Evolutionary conservation across 2,888 invertebrate species (phyloP).

Genomic region (Nycteola revayana): DNA sequence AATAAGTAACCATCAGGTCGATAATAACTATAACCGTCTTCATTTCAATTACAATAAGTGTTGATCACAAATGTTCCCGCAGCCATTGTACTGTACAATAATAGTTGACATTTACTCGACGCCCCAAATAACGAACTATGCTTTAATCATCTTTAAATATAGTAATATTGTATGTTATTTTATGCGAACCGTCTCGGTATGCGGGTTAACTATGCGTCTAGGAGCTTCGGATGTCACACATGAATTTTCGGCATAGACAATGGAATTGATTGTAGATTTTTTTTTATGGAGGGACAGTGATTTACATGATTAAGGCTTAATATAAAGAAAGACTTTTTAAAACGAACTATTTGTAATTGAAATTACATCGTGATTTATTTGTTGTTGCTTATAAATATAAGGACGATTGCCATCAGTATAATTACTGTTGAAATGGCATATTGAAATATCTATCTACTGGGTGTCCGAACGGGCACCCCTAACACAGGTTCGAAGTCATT

Average conservation of each 20-base stretch:
- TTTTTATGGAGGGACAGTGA: no score
- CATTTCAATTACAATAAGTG: constrained; percentile 18
- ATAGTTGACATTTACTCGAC: constrained; percentile 37
- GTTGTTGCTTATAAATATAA: no score
- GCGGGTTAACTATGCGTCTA: constrained; percentile 3
- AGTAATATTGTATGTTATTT: constrained; percentile 20
- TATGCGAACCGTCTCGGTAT: constrained; percentile 7
- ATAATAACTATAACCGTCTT: constrained; percentile 10
- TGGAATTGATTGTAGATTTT: no score
- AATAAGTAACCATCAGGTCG: constrained; percentile 14
- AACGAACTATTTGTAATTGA: no score
- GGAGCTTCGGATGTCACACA: constrained; percentile 8
- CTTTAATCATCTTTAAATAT: constrained; percentile 32
- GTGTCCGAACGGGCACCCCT: no score
- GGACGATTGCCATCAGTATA: no score
- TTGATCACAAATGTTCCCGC: constrained; percentile 14
- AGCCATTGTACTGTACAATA: constrained; percentile 30
- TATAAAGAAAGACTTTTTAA: no score
- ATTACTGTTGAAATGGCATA: no score
- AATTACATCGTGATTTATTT: no score
- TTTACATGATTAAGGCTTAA: no score
- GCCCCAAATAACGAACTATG: constrained; percentile 28
- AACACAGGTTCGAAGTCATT: no score
- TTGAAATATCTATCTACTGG: no score
- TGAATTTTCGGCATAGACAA: constrained; percentile 1